Percentiles rank a stretch among this genome's conserved stretches.
phyloP scores from a whole-genome alignment of 2,888 invertebrate genomes.

The Caenorhabditis macrosperma region DNA sequence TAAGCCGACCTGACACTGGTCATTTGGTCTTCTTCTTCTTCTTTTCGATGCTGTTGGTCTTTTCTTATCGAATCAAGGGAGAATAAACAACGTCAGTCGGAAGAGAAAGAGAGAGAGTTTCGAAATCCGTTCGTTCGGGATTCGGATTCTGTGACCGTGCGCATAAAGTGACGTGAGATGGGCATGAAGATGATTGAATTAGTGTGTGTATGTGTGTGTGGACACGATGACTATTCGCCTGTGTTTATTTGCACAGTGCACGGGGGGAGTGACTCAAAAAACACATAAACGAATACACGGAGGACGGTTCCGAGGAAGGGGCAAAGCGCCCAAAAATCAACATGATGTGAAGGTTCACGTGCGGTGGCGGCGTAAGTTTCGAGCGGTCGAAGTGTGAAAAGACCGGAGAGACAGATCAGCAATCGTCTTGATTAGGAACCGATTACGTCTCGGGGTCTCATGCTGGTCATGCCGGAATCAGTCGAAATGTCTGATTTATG shows the following conservation, averaged over 20 bases:
- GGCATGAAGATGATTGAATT: slow-evolving; percentile 29
- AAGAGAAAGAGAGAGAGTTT: too few species aligned
- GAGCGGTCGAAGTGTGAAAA: slow-evolving; percentile 11
- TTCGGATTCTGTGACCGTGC: slow-evolving; percentile 28
- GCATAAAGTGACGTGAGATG: slow-evolving; percentile 35
- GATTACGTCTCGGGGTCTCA: slow-evolving; percentile 34
- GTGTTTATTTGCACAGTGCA: slow-evolving; percentile 41
- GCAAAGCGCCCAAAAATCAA: slow-evolving; percentile 35
- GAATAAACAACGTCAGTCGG: background rate
- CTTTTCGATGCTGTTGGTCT: background rate
- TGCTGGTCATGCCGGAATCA: slow-evolving; percentile 16
- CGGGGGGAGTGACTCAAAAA: slow-evolving; percentile 32
- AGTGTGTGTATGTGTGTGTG: slow-evolving; percentile 6
- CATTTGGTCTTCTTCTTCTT: background rate
- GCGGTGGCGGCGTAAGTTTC: slow-evolving; percentile 7
- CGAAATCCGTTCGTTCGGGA: slow-evolving; percentile 15
- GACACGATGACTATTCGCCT: slow-evolving; percentile 49
- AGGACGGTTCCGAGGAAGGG: background rate
- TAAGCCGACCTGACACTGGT: background rate
- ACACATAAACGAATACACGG: slow-evolving; percentile 27
- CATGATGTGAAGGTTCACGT: slow-evolving; percentile 23
- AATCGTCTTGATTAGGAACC: slow-evolving; percentile 28
- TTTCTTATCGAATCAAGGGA: slow-evolving; percentile 17
- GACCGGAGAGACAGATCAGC: background rate
- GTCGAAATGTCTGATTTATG: slow-evolving; percentile 35